These are phyloP conservation scores for Ophion obscuratus DNA, from an alignment of 2,888 invertebrate species.

Conservation along the genomic window DNA sequence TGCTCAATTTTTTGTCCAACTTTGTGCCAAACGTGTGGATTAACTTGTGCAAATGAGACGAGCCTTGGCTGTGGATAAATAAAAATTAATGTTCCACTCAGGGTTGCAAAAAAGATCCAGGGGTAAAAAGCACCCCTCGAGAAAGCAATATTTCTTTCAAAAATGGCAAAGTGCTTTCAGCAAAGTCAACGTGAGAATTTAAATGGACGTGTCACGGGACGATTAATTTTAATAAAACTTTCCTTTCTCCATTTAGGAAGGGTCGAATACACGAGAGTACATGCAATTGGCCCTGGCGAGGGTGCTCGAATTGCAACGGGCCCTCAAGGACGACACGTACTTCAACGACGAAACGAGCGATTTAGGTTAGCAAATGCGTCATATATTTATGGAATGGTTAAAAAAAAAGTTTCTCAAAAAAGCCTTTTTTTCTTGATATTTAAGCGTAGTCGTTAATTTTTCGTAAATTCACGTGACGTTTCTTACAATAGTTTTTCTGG, in stretches of 20 bases:
- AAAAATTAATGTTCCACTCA: not conserved
- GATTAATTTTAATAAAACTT: not conserved
- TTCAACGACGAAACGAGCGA: slow-evolving; percentile 74
- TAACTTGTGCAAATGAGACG: not conserved
- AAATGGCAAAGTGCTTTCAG: not conserved
- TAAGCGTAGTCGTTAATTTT: not conserved
- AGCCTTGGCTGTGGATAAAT: not conserved
- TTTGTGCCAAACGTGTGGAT: not conserved
- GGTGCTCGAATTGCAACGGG: slow-evolving; percentile 79
- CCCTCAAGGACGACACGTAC: slow-evolving; percentile 78
- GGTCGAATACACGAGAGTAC: slow-evolving; percentile 78
- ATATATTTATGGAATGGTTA: not conserved
- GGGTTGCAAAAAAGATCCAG: not conserved
- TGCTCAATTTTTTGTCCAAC: not conserved
- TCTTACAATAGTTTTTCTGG: not conserved
- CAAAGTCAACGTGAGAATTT: not conserved
- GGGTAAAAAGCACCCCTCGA: not conserved
- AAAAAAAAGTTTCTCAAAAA: not conserved
- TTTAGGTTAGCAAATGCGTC: slow-evolving; percentile 70
- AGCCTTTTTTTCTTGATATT: not conserved
- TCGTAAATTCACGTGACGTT: not conserved
- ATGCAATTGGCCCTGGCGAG: slow-evolving; percentile 78
- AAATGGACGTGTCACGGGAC: not conserved
- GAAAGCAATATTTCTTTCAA: not conserved
- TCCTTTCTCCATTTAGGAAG: slow-evolving; percentile 65